Base-by-base conservation (phyloP, 2,113 vertebrate species). In the Lichenostomus cassidix region DNA sequence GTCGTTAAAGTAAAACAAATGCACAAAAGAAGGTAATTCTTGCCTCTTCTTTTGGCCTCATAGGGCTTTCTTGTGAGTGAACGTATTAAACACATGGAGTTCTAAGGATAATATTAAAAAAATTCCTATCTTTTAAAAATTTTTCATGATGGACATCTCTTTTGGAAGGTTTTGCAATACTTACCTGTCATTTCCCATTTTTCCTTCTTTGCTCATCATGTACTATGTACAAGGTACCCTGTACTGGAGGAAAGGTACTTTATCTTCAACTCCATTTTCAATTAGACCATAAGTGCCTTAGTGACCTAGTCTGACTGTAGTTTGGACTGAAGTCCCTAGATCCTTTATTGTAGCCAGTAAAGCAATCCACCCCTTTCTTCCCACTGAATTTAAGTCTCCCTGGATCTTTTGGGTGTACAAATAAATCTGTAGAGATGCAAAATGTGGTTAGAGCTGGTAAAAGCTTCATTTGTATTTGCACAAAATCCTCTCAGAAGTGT, bases 161-260 rank as follows among this genome's bases (percentile, higher is more conserved):
- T 94, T 49, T 90, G 52, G 82, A 84, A 95, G 82, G 47, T 87
- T 88, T 92, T 87, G 70, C 83, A 55, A 25, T 92, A 23, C 71
- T 95, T 82, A 82, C 84, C 37, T 97, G 86, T 92, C 67, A 69
- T 97, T 96, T 97, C 95, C 90, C 46, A 0, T 91, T 92, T 96
- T 89, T 97, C 87, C 86, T 89, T 97, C 88, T 91, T 90, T 97
- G 74, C 91, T 96, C 15, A 27, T 96, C 93, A n/a, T 18, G 7
- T 70, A 90, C 81, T 73, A 33, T 95, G 94, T 98, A 96, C 97
- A 94, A 96, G 83, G 94, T 98, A 96, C 92, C 97, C 84, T 98
- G 97, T 97, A 97, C 96, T 93, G 97, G 97, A 98, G 96, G 97
- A 96, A 97, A 97, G 93, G 83, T 98, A 96, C 70, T 89, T 78